Conservation (phyloP, 2,888 invertebrate species). For the Pegoplata infirma region DNA sequence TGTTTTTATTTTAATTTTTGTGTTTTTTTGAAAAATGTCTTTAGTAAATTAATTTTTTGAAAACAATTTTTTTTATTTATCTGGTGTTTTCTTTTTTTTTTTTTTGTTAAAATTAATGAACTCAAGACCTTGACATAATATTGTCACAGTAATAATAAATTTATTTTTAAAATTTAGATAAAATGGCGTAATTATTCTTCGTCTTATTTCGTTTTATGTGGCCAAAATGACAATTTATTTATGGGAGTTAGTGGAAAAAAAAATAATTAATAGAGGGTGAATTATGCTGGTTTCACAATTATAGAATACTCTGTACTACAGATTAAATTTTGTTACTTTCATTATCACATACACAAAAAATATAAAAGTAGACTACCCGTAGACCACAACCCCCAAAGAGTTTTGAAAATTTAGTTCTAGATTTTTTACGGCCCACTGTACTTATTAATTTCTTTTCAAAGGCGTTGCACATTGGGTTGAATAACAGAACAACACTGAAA, state of each 20-base stretch:
- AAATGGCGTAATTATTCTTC: not conserved
- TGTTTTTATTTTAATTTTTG: not conserved
- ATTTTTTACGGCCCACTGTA: too few species aligned
- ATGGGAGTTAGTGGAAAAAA: too few species aligned
- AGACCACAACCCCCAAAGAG: too few species aligned
- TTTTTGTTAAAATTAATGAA: constrained; percentile 9
- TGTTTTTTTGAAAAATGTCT: not conserved
- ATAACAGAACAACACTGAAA: too few species aligned
- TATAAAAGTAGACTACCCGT: too few species aligned
- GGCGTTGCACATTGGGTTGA: too few species aligned
- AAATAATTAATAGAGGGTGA: too few species aligned
- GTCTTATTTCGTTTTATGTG: not conserved
- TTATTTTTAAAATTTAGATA: not conserved
- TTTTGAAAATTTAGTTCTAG: too few species aligned
- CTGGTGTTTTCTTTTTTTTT: not conserved
- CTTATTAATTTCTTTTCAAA: too few species aligned
- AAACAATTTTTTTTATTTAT: not conserved
- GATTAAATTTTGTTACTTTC: too few species aligned
- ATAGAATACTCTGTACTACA: not conserved
- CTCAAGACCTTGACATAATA: constrained; percentile 35
- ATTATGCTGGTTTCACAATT: not conserved
- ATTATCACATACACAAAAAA: too few species aligned
- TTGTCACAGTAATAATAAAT: constrained; percentile 19
- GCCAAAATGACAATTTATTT: not conserved
- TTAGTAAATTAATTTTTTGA: not conserved